These are phyloP conservation scores for Rhabdomys dilectus DNA, from an alignment of 2,113 vertebrate genomes.

Conservation along the genomic window DNA sequence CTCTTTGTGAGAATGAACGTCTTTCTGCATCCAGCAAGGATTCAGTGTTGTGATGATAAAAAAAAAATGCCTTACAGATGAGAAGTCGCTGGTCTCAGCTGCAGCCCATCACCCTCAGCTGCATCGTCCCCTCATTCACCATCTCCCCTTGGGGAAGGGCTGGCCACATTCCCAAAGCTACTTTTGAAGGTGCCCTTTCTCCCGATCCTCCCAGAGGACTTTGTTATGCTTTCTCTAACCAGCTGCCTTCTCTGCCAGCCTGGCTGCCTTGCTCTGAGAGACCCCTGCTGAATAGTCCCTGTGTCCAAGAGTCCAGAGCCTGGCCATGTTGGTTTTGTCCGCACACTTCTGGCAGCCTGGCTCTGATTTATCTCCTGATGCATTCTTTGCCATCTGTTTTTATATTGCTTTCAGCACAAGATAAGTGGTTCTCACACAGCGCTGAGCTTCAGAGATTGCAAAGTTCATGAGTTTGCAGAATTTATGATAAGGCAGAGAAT, in stretches of 20 bases:
- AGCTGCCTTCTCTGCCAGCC: not conserved
- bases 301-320: not conserved
- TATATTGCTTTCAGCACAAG: slow-evolving; percentile 82
- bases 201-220: not conserved
- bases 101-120: not conserved
- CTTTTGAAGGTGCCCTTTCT: slow-evolving; percentile 48
- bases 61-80: not conserved
- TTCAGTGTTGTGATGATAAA: fast-evolving
- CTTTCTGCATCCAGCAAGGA: not conserved
- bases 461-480: slow-evolving; percentile 86
- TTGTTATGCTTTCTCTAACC: not conserved
- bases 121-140: not conserved
- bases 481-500: slow-evolving; percentile 81
- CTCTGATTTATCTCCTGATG: slow-evolving; percentile 77
- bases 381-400: slow-evolving; percentile 86
- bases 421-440: slow-evolving; percentile 81
- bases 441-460: slow-evolving; percentile 81
- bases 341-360: slow-evolving; percentile 15
- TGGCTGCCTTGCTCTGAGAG: not conserved
- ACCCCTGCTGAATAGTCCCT: not conserved
- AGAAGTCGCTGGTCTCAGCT: not conserved
- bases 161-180: not conserved
- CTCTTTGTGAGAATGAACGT: not conserved
- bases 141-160: not conserved
- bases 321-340: slow-evolving; percentile 43